Evolutionary conservation across 2,888 invertebrate genomes (phyloP).

Genomic region (Drosophila barbarae): DNA sequence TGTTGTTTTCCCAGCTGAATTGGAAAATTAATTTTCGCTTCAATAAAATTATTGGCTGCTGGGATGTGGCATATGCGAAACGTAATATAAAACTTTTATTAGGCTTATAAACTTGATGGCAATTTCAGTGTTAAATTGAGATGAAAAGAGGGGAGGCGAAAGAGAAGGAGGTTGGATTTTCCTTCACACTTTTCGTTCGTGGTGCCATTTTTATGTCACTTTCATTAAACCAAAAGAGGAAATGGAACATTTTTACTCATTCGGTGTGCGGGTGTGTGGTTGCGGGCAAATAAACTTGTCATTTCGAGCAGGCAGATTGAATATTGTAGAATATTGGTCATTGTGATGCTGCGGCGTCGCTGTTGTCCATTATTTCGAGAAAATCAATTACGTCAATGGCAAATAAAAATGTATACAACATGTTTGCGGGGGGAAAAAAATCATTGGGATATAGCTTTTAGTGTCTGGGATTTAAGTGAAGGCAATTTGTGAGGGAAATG

Average conservation of each 20-base stretch:
- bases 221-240: slow-evolving; percentile 42
- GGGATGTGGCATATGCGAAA: slow-evolving; percentile 7
- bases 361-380: slow-evolving; percentile 33
- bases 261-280: background rate
- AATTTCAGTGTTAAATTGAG: slow-evolving; percentile 23
- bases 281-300: slow-evolving; percentile 36
- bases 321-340: slow-evolving; percentile 35
- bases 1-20: slow-evolving; percentile 22
- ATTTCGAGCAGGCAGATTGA: slow-evolving; percentile 22
- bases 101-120: slow-evolving; percentile 56
- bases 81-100: slow-evolving; percentile 52
- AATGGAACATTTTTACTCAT: slow-evolving; percentile 19
- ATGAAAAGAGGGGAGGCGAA: background rate
- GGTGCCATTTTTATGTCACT: slow-evolving; percentile 34
- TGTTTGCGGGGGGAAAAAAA: slow-evolving; percentile 9
- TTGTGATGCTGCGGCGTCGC: slow-evolving; percentile 5
- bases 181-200: slow-evolving; percentile 8
- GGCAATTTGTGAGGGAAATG: slow-evolving; percentile 15
- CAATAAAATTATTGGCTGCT: slow-evolving; percentile 33
- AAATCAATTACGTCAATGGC: slow-evolving; percentile 40
- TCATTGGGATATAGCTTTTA: slow-evolving; percentile 15
- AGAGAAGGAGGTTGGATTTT: background rate
- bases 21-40: slow-evolving; percentile 60
- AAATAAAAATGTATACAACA: slow-evolving; percentile 15
- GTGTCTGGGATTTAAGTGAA: slow-evolving; percentile 14